These are phyloP conservation scores for Panthera tigris DNA, from an alignment of 2,113 vertebrate genomes.

Conservation along the genomic window DNA sequence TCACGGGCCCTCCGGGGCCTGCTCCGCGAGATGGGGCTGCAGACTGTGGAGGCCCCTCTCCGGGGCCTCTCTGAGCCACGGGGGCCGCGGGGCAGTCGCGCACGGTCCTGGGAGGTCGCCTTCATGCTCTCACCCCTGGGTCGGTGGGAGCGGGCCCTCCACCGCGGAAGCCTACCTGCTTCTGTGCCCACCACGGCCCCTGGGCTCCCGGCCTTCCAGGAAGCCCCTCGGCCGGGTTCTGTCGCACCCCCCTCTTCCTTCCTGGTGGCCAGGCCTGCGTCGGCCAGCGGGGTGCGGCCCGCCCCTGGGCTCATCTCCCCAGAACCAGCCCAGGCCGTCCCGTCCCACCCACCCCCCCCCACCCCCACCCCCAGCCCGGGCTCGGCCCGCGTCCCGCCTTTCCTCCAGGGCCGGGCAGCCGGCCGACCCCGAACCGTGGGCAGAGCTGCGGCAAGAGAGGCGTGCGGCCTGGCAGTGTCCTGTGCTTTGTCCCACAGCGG, in stretches of 20 bases:
- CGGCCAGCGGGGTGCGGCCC: neutral
- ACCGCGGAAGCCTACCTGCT: neutral
- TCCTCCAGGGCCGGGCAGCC: neutral
- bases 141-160: no score
- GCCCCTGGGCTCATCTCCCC: neutral
- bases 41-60: accelerated
- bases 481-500: constrained; percentile 94
- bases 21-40: accelerated
- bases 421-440: neutral
- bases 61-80: accelerated
- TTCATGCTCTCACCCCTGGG: neutral
- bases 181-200: neutral
- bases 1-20: no score
- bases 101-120: accelerated
- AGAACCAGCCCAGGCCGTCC: neutral
- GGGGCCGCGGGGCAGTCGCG: neutral
- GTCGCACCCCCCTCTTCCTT: neutral
- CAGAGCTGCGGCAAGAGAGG: neutral
- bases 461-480: constrained; percentile 83
- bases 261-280: neutral
- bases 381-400: neutral
- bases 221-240: neutral
- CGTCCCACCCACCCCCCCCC: accelerated
- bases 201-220: neutral
- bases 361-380: accelerated